phyloP scores from a whole-genome alignment of 2,888 invertebrate species.

The Candidula unifasciata region DNA sequence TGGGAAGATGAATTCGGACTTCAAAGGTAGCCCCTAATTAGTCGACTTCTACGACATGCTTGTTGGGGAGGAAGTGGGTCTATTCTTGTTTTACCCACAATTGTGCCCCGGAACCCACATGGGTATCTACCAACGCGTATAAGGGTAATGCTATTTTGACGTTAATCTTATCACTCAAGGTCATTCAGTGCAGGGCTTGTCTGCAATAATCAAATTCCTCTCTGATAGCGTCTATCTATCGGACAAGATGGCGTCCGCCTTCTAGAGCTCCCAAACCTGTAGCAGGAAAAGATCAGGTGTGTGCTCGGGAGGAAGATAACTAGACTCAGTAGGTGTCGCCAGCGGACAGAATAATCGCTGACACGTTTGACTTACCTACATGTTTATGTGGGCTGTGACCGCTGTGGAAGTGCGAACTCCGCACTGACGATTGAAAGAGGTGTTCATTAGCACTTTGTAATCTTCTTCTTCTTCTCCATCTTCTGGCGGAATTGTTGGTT shows the following conservation, averaged over 20 bases:
- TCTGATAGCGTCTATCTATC: neutral
- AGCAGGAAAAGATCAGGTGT: neutral
- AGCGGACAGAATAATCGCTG: constrained; percentile 13
- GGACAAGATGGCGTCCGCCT: constrained; percentile 35
- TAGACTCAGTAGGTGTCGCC: constrained; percentile 14
- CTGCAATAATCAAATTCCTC: constrained; percentile 9
- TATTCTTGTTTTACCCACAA: too few species aligned
- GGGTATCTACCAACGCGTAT: too few species aligned
- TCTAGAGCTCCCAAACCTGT: neutral
- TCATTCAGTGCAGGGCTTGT: constrained; percentile 17
- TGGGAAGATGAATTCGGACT: too few species aligned
- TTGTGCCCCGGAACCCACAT: too few species aligned
- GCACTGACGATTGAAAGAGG: neutral
- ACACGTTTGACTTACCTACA: neutral
- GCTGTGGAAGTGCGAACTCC: neutral
- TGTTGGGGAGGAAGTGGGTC: too few species aligned
- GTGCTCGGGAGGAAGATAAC: neutral
- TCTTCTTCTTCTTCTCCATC: too few species aligned
- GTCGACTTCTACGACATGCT: too few species aligned
- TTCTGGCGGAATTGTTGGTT: too few species aligned
- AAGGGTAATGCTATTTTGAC: neutral
- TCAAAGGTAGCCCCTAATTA: too few species aligned
- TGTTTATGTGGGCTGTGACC: neutral
- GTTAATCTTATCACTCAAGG: neutral
- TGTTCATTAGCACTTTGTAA: too few species aligned